phyloP scores from a whole-genome alignment of 2,888 invertebrate genomes.

The Platycheirus albimanus region DNA sequence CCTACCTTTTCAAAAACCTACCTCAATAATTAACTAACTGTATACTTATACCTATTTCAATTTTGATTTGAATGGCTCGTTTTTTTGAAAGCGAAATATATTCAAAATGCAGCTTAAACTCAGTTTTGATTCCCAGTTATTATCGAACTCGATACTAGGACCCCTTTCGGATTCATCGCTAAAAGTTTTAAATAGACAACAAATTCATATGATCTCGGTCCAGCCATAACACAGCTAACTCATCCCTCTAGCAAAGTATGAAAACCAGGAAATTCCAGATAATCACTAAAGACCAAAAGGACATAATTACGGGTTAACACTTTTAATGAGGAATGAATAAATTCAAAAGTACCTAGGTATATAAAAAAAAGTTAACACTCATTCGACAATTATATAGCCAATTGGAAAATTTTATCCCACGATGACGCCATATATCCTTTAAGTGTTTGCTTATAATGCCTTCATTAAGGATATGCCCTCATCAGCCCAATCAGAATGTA shows the following conservation, averaged over 20 bases:
- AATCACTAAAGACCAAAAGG: conserved; percentile 3
- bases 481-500: conserved; percentile 69
- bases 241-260: not conserved
- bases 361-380: conserved; percentile 4
- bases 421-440: conserved; percentile 44
- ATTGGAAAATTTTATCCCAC: conserved; percentile 44
- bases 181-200: no score
- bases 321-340: conserved; percentile 13
- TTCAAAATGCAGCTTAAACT: no score
- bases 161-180: no score
- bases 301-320: conserved; percentile 31
- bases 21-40: no score
- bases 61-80: no score
- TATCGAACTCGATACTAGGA: no score
- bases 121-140: no score
- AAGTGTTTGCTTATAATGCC: conserved; percentile 67
- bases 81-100: no score
- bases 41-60: no score
- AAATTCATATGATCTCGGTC: no score
- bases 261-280: not conserved
- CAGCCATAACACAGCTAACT: no score
- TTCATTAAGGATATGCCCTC: conserved; percentile 65
- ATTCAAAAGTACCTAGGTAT: conserved; percentile 14
- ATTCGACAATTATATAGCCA: conserved; percentile 55
- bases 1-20: no score